Percentiles rank a stretch among this genome's conserved stretches.
These are phyloP conservation scores for Carposina sasakii DNA, from an alignment of 1,140 invertebrate genomes.

Conservation along the genomic window DNA sequence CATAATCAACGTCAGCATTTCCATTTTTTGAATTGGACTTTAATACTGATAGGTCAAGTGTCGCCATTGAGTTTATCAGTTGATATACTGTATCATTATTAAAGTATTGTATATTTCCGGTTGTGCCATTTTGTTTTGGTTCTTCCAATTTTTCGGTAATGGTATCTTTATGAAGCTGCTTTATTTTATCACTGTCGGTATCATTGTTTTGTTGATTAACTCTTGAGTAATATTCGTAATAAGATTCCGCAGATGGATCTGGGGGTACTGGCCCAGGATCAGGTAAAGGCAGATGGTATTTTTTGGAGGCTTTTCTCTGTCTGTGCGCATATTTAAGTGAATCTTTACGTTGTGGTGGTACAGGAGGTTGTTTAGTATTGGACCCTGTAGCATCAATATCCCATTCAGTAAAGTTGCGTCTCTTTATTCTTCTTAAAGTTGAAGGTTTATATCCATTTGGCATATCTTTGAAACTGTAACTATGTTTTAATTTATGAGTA, in stretches of 20 bases:
- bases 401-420: slow-evolving; percentile 73
- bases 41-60: slow-evolving; percentile 57
- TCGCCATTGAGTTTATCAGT: slow-evolving; percentile 67
- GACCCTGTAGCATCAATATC: slow-evolving; percentile 61
- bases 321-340: slow-evolving; percentile 68
- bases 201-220: slow-evolving; percentile 70
- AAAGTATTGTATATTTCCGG: slow-evolving; percentile 36
- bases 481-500: slow-evolving; percentile 67
- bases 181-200: slow-evolving; percentile 65
- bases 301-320: slow-evolving; percentile 63
- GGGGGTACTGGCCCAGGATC: slow-evolving; percentile 56
- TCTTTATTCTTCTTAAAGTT: slow-evolving; percentile 68
- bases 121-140: slow-evolving; percentile 35
- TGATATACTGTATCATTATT: slow-evolving; percentile 60
- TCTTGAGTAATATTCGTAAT: slow-evolving; percentile 71
- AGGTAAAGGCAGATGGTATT: slow-evolving; percentile 56
- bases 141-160: slow-evolving; percentile 44
- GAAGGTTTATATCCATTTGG: slow-evolving; percentile 74
- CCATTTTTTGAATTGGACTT: slow-evolving; percentile 48
- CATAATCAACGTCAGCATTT: slow-evolving; percentile 46
- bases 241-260: slow-evolving; percentile 66
- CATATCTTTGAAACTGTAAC: slow-evolving; percentile 73
- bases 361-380: slow-evolving; percentile 58
- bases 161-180: slow-evolving; percentile 52
- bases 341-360: slow-evolving; percentile 61